phyloP scores from a whole-genome alignment of 2,888 invertebrate species.

The Thereva unica region DNA sequence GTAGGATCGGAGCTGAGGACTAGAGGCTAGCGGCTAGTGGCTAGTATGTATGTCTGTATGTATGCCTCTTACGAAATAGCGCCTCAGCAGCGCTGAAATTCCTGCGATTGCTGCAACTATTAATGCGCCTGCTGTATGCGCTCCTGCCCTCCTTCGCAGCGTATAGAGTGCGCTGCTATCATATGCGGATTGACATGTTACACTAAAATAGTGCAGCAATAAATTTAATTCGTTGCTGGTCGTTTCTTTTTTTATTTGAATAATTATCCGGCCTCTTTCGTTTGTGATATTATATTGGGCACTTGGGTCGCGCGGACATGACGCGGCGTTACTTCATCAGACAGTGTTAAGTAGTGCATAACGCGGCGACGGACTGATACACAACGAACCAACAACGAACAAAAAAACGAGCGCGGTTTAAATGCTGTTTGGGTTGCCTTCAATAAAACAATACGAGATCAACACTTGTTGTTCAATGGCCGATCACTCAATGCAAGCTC shows the following conservation, averaged over 20 bases:
- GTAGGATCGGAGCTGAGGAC: slow-evolving; percentile 17
- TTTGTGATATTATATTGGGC: slow-evolving; percentile 10
- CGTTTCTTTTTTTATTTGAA: slow-evolving; percentile 31
- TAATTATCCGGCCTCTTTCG: slow-evolving; percentile 19
- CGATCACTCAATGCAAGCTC: too few relatives aligned
- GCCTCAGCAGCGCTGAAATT: slow-evolving; percentile 1
- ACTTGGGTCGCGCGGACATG: slow-evolving; percentile 17
- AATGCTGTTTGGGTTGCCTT: slow-evolving; percentile 9
- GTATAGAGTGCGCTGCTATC: not conserved
- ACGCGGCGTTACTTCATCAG: slow-evolving; percentile 27
- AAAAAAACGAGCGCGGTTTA: too few relatives aligned
- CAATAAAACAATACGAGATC: not conserved
- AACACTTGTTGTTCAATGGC: too few relatives aligned
- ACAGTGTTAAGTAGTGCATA: slow-evolving; percentile 28
- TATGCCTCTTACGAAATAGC: too few relatives aligned
- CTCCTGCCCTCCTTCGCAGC: slow-evolving; percentile 1
- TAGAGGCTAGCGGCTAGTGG: too few relatives aligned
- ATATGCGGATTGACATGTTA: slow-evolving; percentile 29
- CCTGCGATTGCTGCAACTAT: slow-evolving; percentile 12
- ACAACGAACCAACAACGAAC: not conserved
- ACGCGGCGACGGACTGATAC: slow-evolving; percentile 21
- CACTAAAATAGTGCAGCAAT: slow-evolving; percentile 29
- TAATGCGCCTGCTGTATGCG: not conserved
- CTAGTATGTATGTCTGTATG: too few relatives aligned
- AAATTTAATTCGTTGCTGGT: slow-evolving; percentile 9